Evolutionary conservation across 2,888 invertebrate species (phyloP).

Genomic region (Cetonia aurata): DNA sequence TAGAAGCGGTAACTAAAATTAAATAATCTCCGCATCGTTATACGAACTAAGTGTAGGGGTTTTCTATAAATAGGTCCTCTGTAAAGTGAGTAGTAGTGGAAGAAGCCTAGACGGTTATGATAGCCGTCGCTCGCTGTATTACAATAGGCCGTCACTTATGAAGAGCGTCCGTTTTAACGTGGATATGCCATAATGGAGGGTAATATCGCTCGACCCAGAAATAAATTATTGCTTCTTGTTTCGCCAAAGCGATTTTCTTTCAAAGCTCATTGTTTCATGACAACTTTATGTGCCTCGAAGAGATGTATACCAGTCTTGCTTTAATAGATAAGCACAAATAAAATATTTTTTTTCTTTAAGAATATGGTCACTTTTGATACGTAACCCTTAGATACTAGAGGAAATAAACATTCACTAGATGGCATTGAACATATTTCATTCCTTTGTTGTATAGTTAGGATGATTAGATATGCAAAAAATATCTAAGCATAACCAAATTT

Average conservation of each 20-base stretch:
- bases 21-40: constrained; percentile 62
- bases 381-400: no score
- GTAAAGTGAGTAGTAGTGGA: constrained; percentile 42
- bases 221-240: constrained; percentile 45
- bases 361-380: not conserved
- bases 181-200: constrained; percentile 52
- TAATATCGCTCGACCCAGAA: constrained; percentile 51
- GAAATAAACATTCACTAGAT: no score
- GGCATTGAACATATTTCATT: no score
- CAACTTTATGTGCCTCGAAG: not conserved
- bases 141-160: constrained; percentile 47
- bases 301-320: not conserved
- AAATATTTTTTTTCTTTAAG: not conserved
- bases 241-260: constrained; percentile 37
- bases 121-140: constrained; percentile 47
- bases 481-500: no score
- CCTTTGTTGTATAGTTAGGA: no score
- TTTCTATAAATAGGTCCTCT: constrained; percentile 58
- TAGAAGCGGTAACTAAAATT: constrained; percentile 64
- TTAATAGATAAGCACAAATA: not conserved
- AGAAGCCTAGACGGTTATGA: constrained; percentile 47
- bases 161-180: constrained; percentile 47
- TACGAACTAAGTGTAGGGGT: constrained; percentile 60
- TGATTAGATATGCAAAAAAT: no score
- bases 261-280: no score